Evolutionary conservation across 2,113 vertebrate species (phyloP).

Genomic region (Lagenorhynchus albirostris): DNA sequence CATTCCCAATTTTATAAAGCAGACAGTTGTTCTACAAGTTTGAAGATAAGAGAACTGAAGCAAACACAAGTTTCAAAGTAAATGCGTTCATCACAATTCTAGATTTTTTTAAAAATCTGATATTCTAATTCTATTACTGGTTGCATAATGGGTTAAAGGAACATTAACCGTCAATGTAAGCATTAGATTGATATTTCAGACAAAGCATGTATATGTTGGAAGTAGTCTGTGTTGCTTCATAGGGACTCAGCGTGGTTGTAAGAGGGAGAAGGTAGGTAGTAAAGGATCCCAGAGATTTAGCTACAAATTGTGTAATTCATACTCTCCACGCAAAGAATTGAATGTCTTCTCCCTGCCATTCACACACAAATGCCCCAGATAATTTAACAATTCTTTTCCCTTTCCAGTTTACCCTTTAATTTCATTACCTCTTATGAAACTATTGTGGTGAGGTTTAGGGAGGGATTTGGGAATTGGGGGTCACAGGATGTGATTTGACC

Average conservation of each 20-base stretch:
- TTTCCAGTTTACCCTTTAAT: neutral
- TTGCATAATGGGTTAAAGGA: neutral
- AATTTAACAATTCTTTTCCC: neutral
- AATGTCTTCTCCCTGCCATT: neutral
- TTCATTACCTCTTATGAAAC: neutral
- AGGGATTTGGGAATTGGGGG: accelerated
- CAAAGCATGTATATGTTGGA: neutral
- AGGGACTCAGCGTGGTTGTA: neutral
- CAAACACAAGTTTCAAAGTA: neutral
- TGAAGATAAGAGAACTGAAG: neutral
- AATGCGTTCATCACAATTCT: neutral
- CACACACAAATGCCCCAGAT: neutral
- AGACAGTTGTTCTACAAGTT: neutral
- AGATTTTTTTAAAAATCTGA: neutral
- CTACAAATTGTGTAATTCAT: neutral
- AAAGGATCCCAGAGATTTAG: neutral
- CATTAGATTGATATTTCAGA: neutral
- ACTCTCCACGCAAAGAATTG: neutral
- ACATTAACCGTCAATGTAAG: neutral
- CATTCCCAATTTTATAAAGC: neutral
- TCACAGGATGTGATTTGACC: neutral
- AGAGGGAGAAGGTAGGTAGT: neutral
- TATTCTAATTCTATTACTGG: neutral
- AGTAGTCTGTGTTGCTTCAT: neutral
- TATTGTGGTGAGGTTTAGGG: neutral